Evolutionary conservation across 2,888 invertebrate species (phyloP), one percentile per base, ranked within the genome.

Genomic region (Sipha maydis): DNA sequence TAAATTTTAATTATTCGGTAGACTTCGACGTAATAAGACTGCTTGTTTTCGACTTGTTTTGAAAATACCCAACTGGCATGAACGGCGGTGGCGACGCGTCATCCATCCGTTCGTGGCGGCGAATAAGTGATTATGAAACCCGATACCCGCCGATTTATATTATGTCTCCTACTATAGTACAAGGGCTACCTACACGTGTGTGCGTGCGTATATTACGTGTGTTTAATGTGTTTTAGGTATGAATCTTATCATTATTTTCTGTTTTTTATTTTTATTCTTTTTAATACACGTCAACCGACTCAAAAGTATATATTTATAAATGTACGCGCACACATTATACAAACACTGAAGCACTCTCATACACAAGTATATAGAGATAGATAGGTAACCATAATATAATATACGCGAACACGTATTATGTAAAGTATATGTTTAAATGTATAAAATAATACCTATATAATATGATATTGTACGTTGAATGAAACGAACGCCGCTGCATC

Each of bases 401-500:
- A 11, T 48, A 48, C 48, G 48, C 48, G 48, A 8, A 11, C 48
- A 11, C 48, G 3, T 11, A 48, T 61, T 25, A 61, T 61, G 61
- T 61, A 25, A 48, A 48, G 48, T 48, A 21, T 61, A 9, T 17
- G 69, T 28, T 28, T 69, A 69, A 61, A 25, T 61, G 25, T 25
- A 21, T 61, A 61, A 61, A n/a, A 28, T 54, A 73, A 25, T 41
- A 41, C 41, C 41, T 41, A 41, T 48, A 67, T 48, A 71, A 54
- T 69, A 82, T 9, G 38, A 69, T 54, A 73, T 54, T 21, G 41
- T 41, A 31, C 67, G 19, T 48, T 41, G 77, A 84, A 85, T 54
- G 78, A 78, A 85, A 85, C 78, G 69, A 78, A 78, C 76, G 77
- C 61, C 76, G 61, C 21, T 11, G 86, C 85, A 79, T 71, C 86